Conservation (phyloP, 2,113 vertebrate genomes). For the Chrysemys picta region DNA sequence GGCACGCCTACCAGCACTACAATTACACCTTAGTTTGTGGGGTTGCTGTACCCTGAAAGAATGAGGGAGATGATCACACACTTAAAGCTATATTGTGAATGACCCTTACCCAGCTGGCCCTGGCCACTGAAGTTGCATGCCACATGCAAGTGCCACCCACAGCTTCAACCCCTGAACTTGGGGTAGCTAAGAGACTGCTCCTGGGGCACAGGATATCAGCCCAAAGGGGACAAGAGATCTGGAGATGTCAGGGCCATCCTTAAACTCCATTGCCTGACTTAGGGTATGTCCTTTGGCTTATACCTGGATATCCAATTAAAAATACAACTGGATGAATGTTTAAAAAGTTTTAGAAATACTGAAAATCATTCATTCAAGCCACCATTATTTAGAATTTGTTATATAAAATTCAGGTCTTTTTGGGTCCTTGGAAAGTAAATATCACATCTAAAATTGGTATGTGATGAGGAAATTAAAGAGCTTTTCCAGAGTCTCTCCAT, state of each 20-base stretch:
- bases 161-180: not conserved
- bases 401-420: not conserved
- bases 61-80: not conserved
- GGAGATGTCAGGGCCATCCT: not conserved
- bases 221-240: not conserved
- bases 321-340: not conserved
- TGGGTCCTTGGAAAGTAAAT: not conserved
- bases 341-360: not conserved
- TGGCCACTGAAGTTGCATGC: not conserved
- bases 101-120: too few species aligned
- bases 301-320: not conserved
- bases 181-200: not conserved
- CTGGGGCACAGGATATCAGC: not conserved
- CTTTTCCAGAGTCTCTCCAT: not conserved
- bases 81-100: not conserved
- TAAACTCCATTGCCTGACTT: not conserved
- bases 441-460: not conserved
- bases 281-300: not conserved
- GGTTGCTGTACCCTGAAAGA: too few species aligned
- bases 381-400: not conserved
- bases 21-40: too few species aligned
- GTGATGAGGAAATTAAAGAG: not conserved
- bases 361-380: not conserved
- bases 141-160: not conserved
- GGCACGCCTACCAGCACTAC: not conserved